Conservation (phyloP, 2,888 invertebrate species). For the Hirtodrosophila cameraria region DNA sequence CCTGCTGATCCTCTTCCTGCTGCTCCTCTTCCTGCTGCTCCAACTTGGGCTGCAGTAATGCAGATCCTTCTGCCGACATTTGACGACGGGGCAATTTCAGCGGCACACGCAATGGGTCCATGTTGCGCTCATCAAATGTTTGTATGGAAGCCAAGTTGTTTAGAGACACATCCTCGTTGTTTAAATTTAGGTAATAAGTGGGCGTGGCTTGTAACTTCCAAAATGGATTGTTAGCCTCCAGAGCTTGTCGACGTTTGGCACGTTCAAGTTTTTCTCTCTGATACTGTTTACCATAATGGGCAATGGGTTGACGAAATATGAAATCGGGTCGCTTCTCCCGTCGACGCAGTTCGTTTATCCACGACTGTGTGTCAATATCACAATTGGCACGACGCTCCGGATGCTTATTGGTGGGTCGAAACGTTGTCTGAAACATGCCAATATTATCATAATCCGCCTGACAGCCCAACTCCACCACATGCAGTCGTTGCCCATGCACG, state of each 20-base stretch:
- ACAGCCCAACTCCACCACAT: constrained; percentile 61
- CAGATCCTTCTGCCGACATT: constrained; percentile 33
- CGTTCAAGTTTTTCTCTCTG: constrained; percentile 15
- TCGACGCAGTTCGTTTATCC: constrained; percentile 59
- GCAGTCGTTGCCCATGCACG: constrained; percentile 44
- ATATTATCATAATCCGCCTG: constrained; percentile 48
- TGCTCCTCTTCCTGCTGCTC: constrained; percentile 1
- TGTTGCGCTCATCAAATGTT: constrained; percentile 68
- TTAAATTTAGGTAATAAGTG: constrained; percentile 33
- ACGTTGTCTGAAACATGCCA: constrained; percentile 63
- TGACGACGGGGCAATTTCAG: constrained; percentile 68
- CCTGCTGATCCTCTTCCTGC: neutral
- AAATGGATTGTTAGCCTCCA: constrained; percentile 51
- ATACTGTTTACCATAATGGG: constrained; percentile 46
- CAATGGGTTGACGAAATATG: constrained; percentile 37
- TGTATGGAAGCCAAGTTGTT: constrained; percentile 62
- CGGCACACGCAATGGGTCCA: constrained; percentile 72
- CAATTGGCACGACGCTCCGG: constrained; percentile 61
- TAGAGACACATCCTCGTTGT: constrained; percentile 32
- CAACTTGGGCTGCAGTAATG: constrained; percentile 2
- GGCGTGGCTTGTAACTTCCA: constrained; percentile 28
- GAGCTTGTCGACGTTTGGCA: constrained; percentile 1
- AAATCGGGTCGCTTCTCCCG: constrained; percentile 42
- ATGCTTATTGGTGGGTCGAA: neutral
- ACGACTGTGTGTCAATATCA: constrained; percentile 62